These are phyloP conservation scores for Eilema caniola DNA, from an alignment of 2,888 invertebrate genomes.

Conservation along the genomic window DNA sequence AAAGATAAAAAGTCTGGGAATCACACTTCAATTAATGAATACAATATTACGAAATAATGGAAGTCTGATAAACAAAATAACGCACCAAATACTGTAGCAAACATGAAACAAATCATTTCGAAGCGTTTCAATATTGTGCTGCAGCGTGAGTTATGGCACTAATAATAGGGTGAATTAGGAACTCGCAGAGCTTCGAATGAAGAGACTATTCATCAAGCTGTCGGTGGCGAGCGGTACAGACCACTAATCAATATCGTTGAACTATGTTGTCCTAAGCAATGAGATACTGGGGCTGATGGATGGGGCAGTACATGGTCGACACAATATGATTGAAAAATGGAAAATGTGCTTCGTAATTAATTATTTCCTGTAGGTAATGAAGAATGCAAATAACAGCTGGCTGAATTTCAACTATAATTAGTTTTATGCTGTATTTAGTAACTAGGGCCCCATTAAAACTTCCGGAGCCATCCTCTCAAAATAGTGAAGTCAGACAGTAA, in stretches of 20 bases:
- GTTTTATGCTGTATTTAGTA: too few species aligned
- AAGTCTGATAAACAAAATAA: neutral
- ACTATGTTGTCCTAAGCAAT: conserved; percentile 6
- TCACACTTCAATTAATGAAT: too few species aligned
- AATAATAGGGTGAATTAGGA: neutral
- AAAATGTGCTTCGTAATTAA: neutral
- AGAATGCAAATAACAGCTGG: neutral
- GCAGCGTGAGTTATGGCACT: neutral
- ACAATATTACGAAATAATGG: neutral
- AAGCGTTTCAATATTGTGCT: neutral
- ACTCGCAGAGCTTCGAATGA: neutral
- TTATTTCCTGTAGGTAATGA: neutral
- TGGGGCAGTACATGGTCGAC: neutral
- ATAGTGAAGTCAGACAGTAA: too few species aligned
- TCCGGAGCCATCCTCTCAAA: too few species aligned
- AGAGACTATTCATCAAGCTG: conserved; percentile 10
- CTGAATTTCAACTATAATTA: too few species aligned
- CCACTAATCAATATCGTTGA: conserved; percentile 12
- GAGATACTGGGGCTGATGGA: neutral
- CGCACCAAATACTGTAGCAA: neutral
- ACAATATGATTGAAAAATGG: neutral
- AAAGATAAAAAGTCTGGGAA: too few species aligned
- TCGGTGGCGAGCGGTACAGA: neutral
- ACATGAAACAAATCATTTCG: neutral
- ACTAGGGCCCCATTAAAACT: too few species aligned